phyloP scores from a whole-genome alignment of 1,140 invertebrate genomes.

The Macrobrachium rosenbergii region DNA sequence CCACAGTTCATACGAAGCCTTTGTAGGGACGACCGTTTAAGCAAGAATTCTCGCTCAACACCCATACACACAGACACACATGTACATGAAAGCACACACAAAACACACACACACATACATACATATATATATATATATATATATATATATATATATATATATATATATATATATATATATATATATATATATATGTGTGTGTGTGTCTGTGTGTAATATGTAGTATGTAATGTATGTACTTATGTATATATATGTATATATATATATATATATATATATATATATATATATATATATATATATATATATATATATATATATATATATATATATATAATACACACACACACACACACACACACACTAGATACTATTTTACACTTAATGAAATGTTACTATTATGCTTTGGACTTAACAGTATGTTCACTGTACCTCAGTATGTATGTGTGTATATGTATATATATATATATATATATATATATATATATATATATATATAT shows the following conservation, averaged over 20 bases:
- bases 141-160: slow-evolving; percentile 10
- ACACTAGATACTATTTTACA: too few species aligned
- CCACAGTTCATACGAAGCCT: too few species aligned
- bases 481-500: too few species aligned
- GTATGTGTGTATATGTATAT: too few species aligned
- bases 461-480: too few species aligned
- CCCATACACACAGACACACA: slow-evolving; percentile 30
- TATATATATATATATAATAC: neutral
- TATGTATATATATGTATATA: slow-evolving; percentile 15
- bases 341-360: slow-evolving; percentile 36
- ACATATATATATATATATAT: slow-evolving; percentile 19
- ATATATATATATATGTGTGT: slow-evolving; percentile 21
- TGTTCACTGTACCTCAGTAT: too few species aligned
- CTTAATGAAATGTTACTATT: too few species aligned
- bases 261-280: slow-evolving; percentile 28
- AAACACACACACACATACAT: slow-evolving; percentile 40
- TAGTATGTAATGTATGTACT: neutral
- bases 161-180: slow-evolving; percentile 20
- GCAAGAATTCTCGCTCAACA: slow-evolving; percentile 18
- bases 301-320: neutral
- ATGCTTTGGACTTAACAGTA: too few species aligned
- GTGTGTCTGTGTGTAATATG: too few species aligned
- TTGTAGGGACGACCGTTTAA: neutral
- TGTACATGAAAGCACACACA: slow-evolving; percentile 18
- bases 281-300: slow-evolving; percentile 18